A percentile compares a stretch with the other conserved stretches of the same genome.
These are phyloP conservation scores for Balearica regulorum DNA, from an alignment of 2,797 vertebrate species.

Conservation along the genomic window DNA sequence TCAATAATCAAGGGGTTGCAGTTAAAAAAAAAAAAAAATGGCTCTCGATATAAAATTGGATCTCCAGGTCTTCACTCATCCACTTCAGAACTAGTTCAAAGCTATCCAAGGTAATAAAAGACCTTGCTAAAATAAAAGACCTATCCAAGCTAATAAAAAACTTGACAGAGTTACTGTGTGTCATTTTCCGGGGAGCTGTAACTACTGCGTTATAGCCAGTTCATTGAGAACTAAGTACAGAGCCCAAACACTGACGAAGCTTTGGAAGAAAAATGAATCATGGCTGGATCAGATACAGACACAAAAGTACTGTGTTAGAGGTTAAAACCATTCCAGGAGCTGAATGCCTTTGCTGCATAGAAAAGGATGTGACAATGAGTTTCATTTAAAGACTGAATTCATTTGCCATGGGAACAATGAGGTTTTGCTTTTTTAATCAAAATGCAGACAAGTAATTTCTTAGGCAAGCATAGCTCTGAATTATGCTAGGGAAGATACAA, in stretches of 20 bases:
- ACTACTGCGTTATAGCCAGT: constrained; percentile 50
- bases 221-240: constrained; percentile 64
- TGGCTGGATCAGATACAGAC: background rate
- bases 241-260: constrained; percentile 58
- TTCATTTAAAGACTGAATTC: constrained; percentile 62
- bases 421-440: constrained; percentile 66
- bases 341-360: constrained; percentile 26
- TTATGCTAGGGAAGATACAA: constrained; percentile 51
- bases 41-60: constrained; percentile 15
- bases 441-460: constrained; percentile 67
- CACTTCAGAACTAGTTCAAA: constrained; percentile 44
- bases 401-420: constrained; percentile 55
- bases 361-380: constrained; percentile 54
- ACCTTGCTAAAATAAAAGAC: constrained; percentile 67
- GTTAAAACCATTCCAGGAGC: constrained; percentile 54
- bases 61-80: constrained; percentile 55
- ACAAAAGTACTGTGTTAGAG: constrained; percentile 47
- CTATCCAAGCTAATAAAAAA: constrained; percentile 71
- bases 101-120: constrained; percentile 64
- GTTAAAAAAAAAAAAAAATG: constrained; percentile 30
- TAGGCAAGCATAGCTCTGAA: constrained; percentile 59
- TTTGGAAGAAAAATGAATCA: constrained; percentile 38
- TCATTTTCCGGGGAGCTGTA: constrained; percentile 69
- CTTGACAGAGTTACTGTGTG: constrained; percentile 66
- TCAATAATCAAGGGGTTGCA: constrained; percentile 36